phyloP scores from a whole-genome alignment of 1,140 invertebrate genomes.

The Plodia interpunctella region DNA sequence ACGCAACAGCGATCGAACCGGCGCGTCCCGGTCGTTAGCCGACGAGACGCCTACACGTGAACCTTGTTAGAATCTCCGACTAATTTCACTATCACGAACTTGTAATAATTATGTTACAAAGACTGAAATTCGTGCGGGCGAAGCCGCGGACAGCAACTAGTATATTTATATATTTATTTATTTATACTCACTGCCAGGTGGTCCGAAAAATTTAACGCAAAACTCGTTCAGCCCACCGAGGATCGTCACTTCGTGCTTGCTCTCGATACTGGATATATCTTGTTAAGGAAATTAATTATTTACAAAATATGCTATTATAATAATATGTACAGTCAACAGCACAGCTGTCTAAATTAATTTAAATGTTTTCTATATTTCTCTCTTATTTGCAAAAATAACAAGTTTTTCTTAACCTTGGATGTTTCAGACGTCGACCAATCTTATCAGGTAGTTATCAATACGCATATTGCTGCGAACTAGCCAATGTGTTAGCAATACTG shows the following conservation, averaged over 20 bases:
- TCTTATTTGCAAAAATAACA: too few species aligned
- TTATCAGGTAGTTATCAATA: background rate
- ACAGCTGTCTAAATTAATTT: too few species aligned
- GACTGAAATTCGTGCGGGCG: too few species aligned
- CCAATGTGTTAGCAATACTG: background rate
- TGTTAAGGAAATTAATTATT: constrained; percentile 67
- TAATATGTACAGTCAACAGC: too few species aligned
- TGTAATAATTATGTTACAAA: too few species aligned
- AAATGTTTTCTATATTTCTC: too few species aligned
- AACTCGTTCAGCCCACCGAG: constrained; percentile 99
- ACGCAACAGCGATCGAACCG: background rate
- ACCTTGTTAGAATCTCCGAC: background rate
- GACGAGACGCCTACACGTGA: background rate
- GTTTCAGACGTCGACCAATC: background rate
- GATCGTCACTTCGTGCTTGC: constrained; percentile 99
- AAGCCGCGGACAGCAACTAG: too few species aligned
- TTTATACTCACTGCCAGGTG: constrained; percentile 90
- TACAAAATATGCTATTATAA: too few species aligned
- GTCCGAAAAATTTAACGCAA: constrained; percentile 99
- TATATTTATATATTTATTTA: too few species aligned
- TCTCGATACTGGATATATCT: constrained; percentile 89
- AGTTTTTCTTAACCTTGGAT: too few species aligned
- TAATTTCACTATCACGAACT: too few species aligned
- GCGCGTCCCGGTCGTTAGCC: background rate
- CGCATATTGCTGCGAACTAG: background rate